Base-by-base conservation (phyloP, 1,140 invertebrate genomes). In the Choristoneura fumiferana region DNA sequence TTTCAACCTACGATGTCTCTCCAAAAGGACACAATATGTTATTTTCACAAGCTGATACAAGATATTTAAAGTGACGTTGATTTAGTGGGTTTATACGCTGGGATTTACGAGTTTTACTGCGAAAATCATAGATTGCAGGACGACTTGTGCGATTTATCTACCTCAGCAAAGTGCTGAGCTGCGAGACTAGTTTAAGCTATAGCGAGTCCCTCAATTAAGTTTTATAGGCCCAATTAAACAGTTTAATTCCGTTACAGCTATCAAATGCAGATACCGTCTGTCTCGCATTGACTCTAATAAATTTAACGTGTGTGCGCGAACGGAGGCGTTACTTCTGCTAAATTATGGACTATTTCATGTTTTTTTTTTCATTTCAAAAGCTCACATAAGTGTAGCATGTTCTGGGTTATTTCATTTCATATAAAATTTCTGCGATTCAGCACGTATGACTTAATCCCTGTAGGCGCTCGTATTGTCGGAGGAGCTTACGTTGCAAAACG, bases 321-420 rank as follows among this genome's bases (percentile, higher is more conserved):
- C 35, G 67, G 67, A 62, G 67, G 67, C 67, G 67, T 66, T 53
- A 33, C 67, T 55, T 34, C 49, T n/a, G 57, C 14, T 64, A 65
- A 70, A 67, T 60, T 66, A 70, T 64, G 64, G 62, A 57, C 56
- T 70, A 61, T 63, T 68, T 53, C 45, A 40, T 58, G 35, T 58
- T 60, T 62, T n/a, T n/a, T n/a, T n/a, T 58, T 64, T 63, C 58
- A 57, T 64, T 63, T 45, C 18, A 40, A 15, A 57, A 58, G 52
- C 43, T 38, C 33, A 40, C 29, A 52, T n/a, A 35, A 15, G 37
- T 39, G 37, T 10, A 37, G 35, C 35, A 12, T n/a, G 4, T 39
- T 12, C 4, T 5, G 43, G 43, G 40, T 10, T 33, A 22, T 49
- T 49, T 49, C 29, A 49, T 49, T 49, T 49, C 43, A 17, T 33